phyloP scores from a whole-genome alignment of 2,888 invertebrate species.

The Drosophila sordidapex region DNA sequence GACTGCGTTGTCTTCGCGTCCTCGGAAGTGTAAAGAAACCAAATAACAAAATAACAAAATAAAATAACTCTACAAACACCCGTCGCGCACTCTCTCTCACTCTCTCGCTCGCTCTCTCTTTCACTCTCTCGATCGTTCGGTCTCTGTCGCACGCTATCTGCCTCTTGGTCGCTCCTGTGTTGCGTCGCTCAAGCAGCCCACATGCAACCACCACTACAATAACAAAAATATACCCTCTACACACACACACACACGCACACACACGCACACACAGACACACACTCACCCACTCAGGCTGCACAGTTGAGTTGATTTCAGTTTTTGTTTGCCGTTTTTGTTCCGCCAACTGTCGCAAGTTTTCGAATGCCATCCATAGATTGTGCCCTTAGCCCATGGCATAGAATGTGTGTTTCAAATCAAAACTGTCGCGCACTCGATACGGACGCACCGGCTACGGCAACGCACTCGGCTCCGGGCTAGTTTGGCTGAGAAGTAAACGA shows the following conservation, averaged over 20 bases:
- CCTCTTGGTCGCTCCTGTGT: constrained; percentile 49
- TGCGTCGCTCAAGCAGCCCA: constrained; percentile 34
- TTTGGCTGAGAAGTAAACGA: constrained; percentile 29
- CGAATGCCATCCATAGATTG: constrained; percentile 65
- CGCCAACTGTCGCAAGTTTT: constrained; percentile 79
- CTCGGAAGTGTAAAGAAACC: constrained; percentile 53
- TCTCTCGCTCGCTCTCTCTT: constrained; percentile 21
- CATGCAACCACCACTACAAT: constrained; percentile 74
- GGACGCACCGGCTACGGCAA: constrained; percentile 72
- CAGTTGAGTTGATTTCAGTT: constrained; percentile 41
- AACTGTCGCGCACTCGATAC: constrained; percentile 79
- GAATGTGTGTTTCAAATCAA: constrained; percentile 73
- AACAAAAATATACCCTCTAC: constrained; percentile 48
- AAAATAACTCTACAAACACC: constrained; percentile 68
- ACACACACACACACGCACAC: constrained; percentile 34
- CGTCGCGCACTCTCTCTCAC: constrained; percentile 27
- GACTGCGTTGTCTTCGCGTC: constrained; percentile 47
- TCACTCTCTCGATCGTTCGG: constrained; percentile 10
- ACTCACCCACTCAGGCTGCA: constrained; percentile 19
- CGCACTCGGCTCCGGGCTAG: constrained; percentile 31
- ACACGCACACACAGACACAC: constrained; percentile 20
- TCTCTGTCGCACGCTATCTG: constrained; percentile 22
- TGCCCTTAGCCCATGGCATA: constrained; percentile 41
- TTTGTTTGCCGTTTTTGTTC: constrained; percentile 76
- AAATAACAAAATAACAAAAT: constrained; percentile 15